These are phyloP conservation scores for Bostrychus sinensis DNA, from an alignment of 2,113 vertebrate genomes.

Conservation along the genomic window DNA sequence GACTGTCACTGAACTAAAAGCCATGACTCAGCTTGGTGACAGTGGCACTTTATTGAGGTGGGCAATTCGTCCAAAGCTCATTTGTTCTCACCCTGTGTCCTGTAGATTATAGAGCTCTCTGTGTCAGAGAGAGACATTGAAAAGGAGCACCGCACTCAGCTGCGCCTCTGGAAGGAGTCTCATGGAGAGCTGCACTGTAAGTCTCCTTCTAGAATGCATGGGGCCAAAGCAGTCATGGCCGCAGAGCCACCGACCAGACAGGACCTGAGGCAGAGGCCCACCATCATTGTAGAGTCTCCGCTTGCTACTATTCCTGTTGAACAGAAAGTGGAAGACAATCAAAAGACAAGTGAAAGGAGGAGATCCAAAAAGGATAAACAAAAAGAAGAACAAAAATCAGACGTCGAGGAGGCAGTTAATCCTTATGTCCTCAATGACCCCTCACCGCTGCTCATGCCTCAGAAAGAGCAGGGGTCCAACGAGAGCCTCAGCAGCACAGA, in stretches of 20 bases:
- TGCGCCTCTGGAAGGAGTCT: conserved; percentile 89
- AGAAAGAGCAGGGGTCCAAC: conserved; percentile 77
- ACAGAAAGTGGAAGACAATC: background rate
- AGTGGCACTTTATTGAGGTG: no score
- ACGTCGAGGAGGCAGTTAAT: background rate
- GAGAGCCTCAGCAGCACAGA: conserved; percentile 90
- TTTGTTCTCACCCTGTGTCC: background rate
- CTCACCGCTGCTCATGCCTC: conserved; percentile 64
- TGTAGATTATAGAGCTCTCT: conserved; percentile 86
- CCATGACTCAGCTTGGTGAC: background rate
- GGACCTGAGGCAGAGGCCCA: conserved; percentile 85
- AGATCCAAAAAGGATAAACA: conserved; percentile 11
- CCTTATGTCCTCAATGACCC: conserved; percentile 28
- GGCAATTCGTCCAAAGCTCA: background rate
- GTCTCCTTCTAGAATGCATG: conserved; percentile 91
- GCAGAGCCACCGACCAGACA: conserved; percentile 85
- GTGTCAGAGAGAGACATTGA: conserved; percentile 92
- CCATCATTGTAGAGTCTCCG: conserved; percentile 84
- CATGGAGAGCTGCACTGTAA: conserved; percentile 88
- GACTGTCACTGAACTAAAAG: background rate
- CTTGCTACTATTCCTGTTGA: conserved; percentile 15
- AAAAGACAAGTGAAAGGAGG: background rate
- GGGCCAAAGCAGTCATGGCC: conserved; percentile 91
- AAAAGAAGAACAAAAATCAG: conserved; percentile 7
- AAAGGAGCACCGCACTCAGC: conserved; percentile 90